Evolutionary conservation across 1,140 invertebrate species (phyloP).

Genomic region (Zaprionus ornatus): DNA sequence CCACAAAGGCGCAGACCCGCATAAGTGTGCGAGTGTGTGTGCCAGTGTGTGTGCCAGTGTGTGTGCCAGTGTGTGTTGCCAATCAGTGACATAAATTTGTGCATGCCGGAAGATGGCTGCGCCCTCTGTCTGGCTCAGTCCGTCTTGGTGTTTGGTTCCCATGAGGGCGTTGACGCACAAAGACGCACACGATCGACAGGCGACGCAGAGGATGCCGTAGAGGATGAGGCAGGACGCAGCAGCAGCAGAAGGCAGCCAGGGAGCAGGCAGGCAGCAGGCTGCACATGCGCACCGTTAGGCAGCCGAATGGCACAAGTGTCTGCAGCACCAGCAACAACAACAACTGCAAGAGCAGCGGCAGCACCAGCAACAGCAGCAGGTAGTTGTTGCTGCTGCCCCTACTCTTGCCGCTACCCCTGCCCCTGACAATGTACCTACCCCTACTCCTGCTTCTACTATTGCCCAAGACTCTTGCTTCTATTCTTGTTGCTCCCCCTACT

Average conservation of each 20-base stretch:
- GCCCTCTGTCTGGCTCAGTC: background rate
- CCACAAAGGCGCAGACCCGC: slow-evolving; percentile 36
- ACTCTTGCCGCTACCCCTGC: background rate
- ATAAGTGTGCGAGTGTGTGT: background rate
- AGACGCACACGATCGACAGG: slow-evolving; percentile 49
- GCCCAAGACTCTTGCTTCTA: too few relatives aligned
- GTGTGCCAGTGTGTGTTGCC: slow-evolving; percentile 43
- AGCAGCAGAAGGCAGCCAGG: background rate
- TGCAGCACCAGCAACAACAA: slow-evolving; percentile 10
- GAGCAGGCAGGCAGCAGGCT: slow-evolving; percentile 9
- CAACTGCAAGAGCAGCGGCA: too few relatives aligned
- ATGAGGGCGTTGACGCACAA: slow-evolving; percentile 79
- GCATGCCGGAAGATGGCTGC: slow-evolving; percentile 55
- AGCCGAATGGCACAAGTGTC: slow-evolving; percentile 75
- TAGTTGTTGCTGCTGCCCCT: slow-evolving; percentile 25
- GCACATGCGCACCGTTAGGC: slow-evolving; percentile 67
- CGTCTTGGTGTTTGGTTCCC: slow-evolving; percentile 60
- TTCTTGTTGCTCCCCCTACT: too few relatives aligned
- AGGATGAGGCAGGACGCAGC: background rate
- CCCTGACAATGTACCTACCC: background rate
- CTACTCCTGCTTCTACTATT: background rate
- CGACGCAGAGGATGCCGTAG: slow-evolving; percentile 28
- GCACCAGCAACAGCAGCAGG: background rate
- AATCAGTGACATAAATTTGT: slow-evolving; percentile 78
- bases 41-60: background rate